Conservation (phyloP, 1,140 invertebrate species). For the Drosophila jambulina region DNA sequence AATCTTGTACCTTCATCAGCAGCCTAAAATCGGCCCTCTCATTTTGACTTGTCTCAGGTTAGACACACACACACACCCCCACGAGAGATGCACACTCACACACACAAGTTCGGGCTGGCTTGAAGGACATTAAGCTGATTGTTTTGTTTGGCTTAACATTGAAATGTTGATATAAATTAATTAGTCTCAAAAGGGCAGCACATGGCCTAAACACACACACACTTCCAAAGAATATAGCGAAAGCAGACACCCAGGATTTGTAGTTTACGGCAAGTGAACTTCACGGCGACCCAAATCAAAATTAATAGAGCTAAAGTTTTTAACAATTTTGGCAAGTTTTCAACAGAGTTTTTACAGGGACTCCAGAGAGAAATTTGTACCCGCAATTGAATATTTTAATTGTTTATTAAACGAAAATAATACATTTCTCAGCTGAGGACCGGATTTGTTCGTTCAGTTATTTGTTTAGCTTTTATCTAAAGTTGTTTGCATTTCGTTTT, state of each 20-base stretch:
- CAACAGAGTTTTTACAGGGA: background rate
- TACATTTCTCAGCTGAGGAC: background rate
- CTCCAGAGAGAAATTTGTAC: background rate
- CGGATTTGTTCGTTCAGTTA: background rate
- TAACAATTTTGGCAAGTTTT: conserved; percentile 28
- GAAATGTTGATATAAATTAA: conserved; percentile 84
- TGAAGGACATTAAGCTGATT: conserved; percentile 79
- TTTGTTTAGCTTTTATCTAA: background rate
- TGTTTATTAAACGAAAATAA: conserved; percentile 12
- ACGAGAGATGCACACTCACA: conserved; percentile 6
- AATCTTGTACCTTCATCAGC: conserved; percentile 16
- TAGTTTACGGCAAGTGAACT: conserved; percentile 37
- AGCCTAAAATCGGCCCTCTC: conserved; percentile 17
- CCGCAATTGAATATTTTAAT: background rate
- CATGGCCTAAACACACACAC: conserved; percentile 34
- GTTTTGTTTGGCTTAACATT: conserved; percentile 82
- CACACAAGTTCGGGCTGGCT: conserved; percentile 27
- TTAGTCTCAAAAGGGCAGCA: conserved; percentile 68
- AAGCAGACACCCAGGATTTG: conserved; percentile 9
- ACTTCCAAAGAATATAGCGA: conserved; percentile 10
- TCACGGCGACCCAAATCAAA: conserved; percentile 30
- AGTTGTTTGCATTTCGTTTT: conserved; percentile 8
- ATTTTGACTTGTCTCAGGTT: background rate
- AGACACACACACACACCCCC: background rate
- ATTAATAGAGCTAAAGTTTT: conserved; percentile 64